Evolutionary conservation across 1,140 invertebrate genomes (phyloP).

Genomic region (Chelonus insularis): DNA sequence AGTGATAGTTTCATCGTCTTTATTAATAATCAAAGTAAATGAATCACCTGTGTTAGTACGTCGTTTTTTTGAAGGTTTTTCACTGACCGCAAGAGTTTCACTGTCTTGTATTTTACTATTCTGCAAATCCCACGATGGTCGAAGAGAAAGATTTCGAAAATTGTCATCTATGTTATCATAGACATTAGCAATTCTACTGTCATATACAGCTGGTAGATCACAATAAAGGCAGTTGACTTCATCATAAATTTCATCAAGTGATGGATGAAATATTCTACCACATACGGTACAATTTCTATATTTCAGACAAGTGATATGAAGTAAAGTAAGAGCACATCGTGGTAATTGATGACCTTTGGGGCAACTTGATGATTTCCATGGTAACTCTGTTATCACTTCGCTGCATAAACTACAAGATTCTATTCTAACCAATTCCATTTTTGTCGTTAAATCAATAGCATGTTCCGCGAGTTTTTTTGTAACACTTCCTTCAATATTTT

Average conservation of each 20-base stretch:
- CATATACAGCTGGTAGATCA: slow-evolving; percentile 44
- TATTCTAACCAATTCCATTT: slow-evolving; percentile 23
- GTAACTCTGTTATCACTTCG: slow-evolving; percentile 38
- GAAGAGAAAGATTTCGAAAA: slow-evolving; percentile 45
- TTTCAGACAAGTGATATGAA: slow-evolving; percentile 45
- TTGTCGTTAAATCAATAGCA: slow-evolving; percentile 29
- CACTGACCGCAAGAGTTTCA: background rate
- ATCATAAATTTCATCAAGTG: slow-evolving; percentile 40
- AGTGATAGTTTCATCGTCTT: slow-evolving; percentile 24
- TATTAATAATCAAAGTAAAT: slow-evolving; percentile 23
- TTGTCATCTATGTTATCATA: slow-evolving; percentile 18
- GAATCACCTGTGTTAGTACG: slow-evolving; percentile 2
- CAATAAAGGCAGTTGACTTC: slow-evolving; percentile 50
- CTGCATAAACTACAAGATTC: slow-evolving; percentile 49
- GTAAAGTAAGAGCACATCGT: slow-evolving; percentile 50
- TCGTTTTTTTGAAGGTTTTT: slow-evolving; percentile 6
- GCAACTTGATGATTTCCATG: slow-evolving; percentile 42
- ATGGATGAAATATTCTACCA: slow-evolving; percentile 48
- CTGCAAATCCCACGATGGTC: background rate
- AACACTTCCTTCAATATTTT: background rate
- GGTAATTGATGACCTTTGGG: slow-evolving; percentile 48
- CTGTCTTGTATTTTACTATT: slow-evolving; percentile 8
- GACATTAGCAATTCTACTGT: slow-evolving; percentile 31
- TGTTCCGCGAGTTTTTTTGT: slow-evolving; percentile 24
- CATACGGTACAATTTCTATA: slow-evolving; percentile 50